Base-by-base conservation (phyloP, 35 echinoderm and acorn worm species). In the Ophiothrix spiculata region DNA sequence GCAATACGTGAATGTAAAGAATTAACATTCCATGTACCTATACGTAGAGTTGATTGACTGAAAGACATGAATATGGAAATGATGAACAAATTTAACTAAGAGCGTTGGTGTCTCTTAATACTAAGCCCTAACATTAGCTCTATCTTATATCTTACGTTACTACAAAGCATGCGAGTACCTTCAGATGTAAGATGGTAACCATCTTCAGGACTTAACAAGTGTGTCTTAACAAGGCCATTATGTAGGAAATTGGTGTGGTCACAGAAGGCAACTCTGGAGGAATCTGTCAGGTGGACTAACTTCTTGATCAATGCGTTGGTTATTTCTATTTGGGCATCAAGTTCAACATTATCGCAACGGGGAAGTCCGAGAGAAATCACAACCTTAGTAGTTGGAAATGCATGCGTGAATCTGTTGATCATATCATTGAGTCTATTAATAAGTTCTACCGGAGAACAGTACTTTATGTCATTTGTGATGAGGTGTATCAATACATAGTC, bases 21-120 rank as follows among this genome's bases (percentile, higher is more conserved):
- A 69, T 69, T 28, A 69, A 69, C 29, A 69, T 69, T 69, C 60
- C 60, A 69, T 69, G 60, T 69, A 69, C 60, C 60, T 25, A 69
- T 69, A 69, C 60, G 17, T 28, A 69, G 29, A 69, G 60, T 25
- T 49, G 60, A 69, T 69, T 69, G 60, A 69, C 1, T 25, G 29
- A 69, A 12, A 69, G 60, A 69, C n/a, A n/a, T n/a, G n/a, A n/a
- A n/a, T n/a, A n/a, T n/a, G n/a, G n/a, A n/a, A n/a, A n/a, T n/a
- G n/a, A n/a, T n/a, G n/a, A n/a, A n/a, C n/a, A n/a, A n/a, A n/a
- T n/a, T n/a, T n/a, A n/a, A n/a, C n/a, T n/a, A n/a, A n/a, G n/a
- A 49, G 19, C 19, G 42, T 69, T 69, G 60, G 25, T 69, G 17
- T 49, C 60, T n/a, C 29, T 2, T 69, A 25, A 69, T 69, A 69